Percentiles rank a stretch among this genome's conserved stretches.
phyloP scores from a whole-genome alignment of 1,140 invertebrate genomes.

The Parapsyche elsis region DNA sequence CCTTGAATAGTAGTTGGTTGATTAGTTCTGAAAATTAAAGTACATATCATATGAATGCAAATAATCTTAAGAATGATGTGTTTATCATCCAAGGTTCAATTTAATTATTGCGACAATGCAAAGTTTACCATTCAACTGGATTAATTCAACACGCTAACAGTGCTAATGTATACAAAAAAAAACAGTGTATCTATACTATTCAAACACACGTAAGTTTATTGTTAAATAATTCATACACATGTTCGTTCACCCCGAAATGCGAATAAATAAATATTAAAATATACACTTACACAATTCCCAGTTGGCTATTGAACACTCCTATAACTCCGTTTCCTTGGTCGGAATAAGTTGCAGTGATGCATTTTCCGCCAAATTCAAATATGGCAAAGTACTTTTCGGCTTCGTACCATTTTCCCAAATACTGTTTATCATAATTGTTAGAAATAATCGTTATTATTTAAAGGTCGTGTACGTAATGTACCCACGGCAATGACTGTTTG shows the following conservation, averaged over 20 bases:
- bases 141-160: too few species aligned
- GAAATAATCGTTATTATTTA: background rate
- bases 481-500: background rate
- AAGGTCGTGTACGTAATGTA: background rate
- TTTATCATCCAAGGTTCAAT: too few species aligned
- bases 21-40: constrained; percentile 66
- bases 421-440: constrained; percentile 64
- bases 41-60: too few species aligned
- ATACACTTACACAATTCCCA: constrained; percentile 71
- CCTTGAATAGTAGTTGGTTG: constrained; percentile 69
- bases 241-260: too few species aligned
- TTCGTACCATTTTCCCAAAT: constrained; percentile 83
- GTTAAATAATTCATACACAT: too few species aligned
- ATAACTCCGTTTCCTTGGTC: constrained; percentile 70
- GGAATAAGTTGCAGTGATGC: constrained; percentile 76
- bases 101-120: too few species aligned
- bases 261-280: too few species aligned
- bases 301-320: constrained; percentile 73
- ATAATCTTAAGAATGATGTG: too few species aligned
- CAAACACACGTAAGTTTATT: constrained; percentile 18
- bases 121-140: too few species aligned
- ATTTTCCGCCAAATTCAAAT: constrained; percentile 81
- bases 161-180: too few species aligned
- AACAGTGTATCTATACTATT: too few species aligned
- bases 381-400: constrained; percentile 79